Conservation (phyloP, 2,113 vertebrate species). For the Eptesicus fuscus region DNA sequence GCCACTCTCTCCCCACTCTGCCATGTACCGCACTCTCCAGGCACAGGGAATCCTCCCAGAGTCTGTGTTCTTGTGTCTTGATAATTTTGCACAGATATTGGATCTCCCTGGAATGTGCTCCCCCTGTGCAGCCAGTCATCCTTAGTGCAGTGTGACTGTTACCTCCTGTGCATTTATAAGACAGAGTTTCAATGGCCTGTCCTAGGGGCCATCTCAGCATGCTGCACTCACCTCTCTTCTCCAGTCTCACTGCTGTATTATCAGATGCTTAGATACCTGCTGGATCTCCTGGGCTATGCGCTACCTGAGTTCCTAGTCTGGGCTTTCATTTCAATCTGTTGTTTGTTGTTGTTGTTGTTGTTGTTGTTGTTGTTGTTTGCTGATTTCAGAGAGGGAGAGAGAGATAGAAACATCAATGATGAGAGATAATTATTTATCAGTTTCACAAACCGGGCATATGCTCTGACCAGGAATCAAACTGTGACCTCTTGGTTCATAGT, state of each 20-base stretch:
- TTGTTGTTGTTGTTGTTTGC: too few species aligned
- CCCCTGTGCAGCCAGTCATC: not conserved
- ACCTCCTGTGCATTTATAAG: not conserved
- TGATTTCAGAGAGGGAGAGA: too few species aligned
- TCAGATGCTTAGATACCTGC: not conserved
- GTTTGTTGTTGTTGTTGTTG: not conserved
- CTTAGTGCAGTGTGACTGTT: not conserved
- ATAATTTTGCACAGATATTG: not conserved
- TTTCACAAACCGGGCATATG: too few species aligned
- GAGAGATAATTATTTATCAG: too few species aligned
- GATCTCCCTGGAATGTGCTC: not conserved
- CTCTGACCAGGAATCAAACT: too few species aligned
- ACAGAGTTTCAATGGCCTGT: not conserved
- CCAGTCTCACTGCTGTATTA: accelerated
- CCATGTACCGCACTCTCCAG: not conserved
- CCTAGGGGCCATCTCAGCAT: not conserved
- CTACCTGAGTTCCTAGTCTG: not conserved
- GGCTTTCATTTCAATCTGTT: not conserved
- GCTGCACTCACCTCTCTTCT: not conserved
- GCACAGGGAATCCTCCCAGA: not conserved
- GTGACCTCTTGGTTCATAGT: too few species aligned
- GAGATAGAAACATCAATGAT: too few species aligned
- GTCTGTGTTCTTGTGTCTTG: accelerated
- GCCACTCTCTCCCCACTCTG: not conserved
- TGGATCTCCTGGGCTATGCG: not conserved